These are phyloP conservation scores for Poecile montanus DNA, from an alignment of 2,797 vertebrate species.

Conservation along the genomic window DNA sequence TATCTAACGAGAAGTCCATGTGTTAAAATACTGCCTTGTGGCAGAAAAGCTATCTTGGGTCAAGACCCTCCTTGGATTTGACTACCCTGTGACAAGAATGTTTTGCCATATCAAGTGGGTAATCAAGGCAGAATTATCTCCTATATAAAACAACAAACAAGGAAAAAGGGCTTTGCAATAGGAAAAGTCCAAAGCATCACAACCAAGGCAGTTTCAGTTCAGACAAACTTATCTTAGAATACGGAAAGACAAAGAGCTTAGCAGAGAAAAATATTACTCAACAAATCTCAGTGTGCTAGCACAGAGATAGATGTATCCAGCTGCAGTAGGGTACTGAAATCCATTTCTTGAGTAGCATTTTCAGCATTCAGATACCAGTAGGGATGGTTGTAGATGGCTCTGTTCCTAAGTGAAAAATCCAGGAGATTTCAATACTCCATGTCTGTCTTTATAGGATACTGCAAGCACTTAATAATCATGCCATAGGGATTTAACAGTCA, in stretches of 20 bases:
- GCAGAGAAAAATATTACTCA: background rate
- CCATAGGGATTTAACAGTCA: background rate
- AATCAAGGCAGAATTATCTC: conserved; percentile 27
- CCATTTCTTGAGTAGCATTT: background rate
- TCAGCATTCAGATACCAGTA: background rate
- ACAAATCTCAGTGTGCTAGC: background rate
- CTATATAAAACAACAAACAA: conserved; percentile 40
- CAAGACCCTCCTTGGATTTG: background rate
- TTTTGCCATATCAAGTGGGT: conserved; percentile 39
- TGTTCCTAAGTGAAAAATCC: background rate
- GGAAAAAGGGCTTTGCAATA: background rate
- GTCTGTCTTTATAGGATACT: background rate
- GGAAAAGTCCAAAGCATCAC: background rate
- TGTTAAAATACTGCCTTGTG: background rate
- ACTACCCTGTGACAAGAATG: conserved; percentile 3
- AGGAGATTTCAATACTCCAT: background rate
- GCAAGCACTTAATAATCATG: background rate
- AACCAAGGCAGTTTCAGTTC: conserved; percentile 4
- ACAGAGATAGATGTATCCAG: background rate
- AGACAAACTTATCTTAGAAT: background rate
- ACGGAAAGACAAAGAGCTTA: background rate
- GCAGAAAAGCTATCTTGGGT: background rate
- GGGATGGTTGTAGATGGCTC: background rate
- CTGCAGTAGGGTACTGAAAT: background rate
- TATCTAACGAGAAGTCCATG: conserved; percentile 39